Base-by-base conservation (phyloP, 1,140 invertebrate species). In the Sesamia nonagrioides region DNA sequence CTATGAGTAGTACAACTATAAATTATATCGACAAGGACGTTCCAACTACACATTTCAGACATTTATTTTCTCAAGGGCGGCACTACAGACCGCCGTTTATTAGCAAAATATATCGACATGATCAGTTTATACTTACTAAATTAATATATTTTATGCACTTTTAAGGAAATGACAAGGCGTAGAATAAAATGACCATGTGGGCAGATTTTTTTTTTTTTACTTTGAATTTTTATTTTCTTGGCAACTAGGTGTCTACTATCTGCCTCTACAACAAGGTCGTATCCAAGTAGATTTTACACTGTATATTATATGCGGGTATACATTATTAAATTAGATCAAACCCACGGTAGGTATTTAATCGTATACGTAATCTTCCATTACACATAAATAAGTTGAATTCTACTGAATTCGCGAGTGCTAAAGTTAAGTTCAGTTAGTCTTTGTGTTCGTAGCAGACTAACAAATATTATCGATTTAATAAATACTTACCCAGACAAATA, bases 391-490 rank as follows among this genome's bases (percentile, higher is more conserved):
- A n/a, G n/a, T 54, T 21, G 54, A 2, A 27, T 11, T 27, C 54
- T 27, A 35, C 15, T 40, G 13, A 15, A 58, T 27, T 40, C 35
- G n/a, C 27, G 27, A 37, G n/a, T 66, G 35, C 21, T 45, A 21
- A 66, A 13, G 7, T 60, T 60, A 0, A 15, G 11, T 27, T 17
- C 9, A 45, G 1, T 73, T 17, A 40, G 11, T 48, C 42, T 48
- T 13, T 18, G 58, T 37, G 58, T 50, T 33, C 17, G 48, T 74
- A 33, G 63, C 54, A 75, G 79, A 35, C 60, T n/a, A 50, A 78
- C 82, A 76, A 78, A 83, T 80, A 50, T 78, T 81, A 83, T 80
- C 73, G 76, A 80, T 83, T 80, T 76, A 63, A 78, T 78, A 48
- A 63, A 79, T 74, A 77, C 73, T 56, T 45, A 63, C 72, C 48